Conservation (phyloP, 2,888 invertebrate species). For the Punctoribates punctum region DNA sequence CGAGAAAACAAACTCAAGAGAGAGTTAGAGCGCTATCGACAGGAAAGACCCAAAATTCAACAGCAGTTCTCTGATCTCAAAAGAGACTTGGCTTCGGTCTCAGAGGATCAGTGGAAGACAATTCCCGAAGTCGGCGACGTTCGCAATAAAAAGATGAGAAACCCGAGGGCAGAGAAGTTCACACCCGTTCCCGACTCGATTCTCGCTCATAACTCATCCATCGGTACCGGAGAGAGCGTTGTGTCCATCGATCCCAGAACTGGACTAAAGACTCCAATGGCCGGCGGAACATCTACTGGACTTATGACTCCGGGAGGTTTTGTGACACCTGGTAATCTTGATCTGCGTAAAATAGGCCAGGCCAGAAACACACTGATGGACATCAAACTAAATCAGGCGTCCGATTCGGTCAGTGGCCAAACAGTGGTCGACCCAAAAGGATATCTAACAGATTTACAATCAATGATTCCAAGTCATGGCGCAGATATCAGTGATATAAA, state of each 20-base stretch:
- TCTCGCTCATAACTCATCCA: slow-evolving; percentile 63
- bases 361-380: slow-evolving; percentile 99
- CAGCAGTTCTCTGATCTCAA: slow-evolving; percentile 98
- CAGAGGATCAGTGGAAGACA: slow-evolving; percentile 91
- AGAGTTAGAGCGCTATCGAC: slow-evolving; percentile 93
- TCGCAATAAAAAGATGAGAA: slow-evolving; percentile 90
- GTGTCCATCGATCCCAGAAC: slow-evolving; percentile 71
- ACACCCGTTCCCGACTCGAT: slow-evolving; percentile 97
- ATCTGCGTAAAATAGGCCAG: slow-evolving; percentile 92
- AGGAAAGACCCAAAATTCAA: slow-evolving; percentile 97
- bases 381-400: slow-evolving; percentile 92
- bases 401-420: slow-evolving; percentile 97
- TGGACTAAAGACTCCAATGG: slow-evolving; percentile 68
- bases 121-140: slow-evolving; percentile 99
- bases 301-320: slow-evolving; percentile 56
- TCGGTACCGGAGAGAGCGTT: slow-evolving; percentile 62
- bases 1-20: slow-evolving; percentile 61
- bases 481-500: slow-evolving; percentile 94
- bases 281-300: slow-evolving; percentile 49
- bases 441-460: slow-evolving; percentile 97
- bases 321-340: slow-evolving; percentile 77
- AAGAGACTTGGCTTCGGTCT: slow-evolving; percentile 60
- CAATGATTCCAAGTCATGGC: slow-evolving; percentile 98
- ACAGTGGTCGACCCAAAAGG: slow-evolving; percentile 99
- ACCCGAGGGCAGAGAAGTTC: slow-evolving; percentile 90